A percentile compares a stretch with the other conserved stretches of the same genome.
phyloP scores from a whole-genome alignment of 2,888 invertebrate species.

The Calameuta pallipes region DNA sequence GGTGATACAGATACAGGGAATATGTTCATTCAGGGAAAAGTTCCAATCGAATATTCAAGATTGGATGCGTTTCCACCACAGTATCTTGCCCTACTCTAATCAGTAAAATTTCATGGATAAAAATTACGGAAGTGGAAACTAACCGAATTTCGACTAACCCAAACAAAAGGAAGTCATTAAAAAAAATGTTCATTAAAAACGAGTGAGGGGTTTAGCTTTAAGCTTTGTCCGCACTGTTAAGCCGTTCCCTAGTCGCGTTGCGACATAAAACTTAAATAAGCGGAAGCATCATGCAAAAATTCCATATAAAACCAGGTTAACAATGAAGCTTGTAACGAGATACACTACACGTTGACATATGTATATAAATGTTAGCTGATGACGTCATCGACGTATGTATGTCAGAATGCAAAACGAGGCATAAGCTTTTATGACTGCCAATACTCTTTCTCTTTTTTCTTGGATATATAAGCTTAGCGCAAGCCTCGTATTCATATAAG shows the following conservation, averaged over 20 bases:
- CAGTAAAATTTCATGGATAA: not conserved
- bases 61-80: not conserved
- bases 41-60: not conserved
- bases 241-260: slow-evolving; percentile 8
- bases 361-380: not conserved
- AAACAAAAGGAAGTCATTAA: not conserved
- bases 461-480: not conserved
- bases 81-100: not conserved
- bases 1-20: not conserved
- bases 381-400: not conserved
- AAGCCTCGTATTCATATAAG: not conserved
- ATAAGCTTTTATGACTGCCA: not conserved
- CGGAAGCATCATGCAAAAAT: slow-evolving; percentile 28
- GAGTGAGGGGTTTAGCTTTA: not conserved
- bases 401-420: not conserved
- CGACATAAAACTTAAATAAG: slow-evolving; percentile 26
- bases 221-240: not conserved
- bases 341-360: not conserved
- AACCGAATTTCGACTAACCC: not conserved
- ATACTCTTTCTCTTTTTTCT: not conserved
- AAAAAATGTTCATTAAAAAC: not conserved
- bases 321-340: not conserved
- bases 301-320: not conserved
- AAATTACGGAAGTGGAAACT: not conserved
- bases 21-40: not conserved